Base-by-base conservation (phyloP, 2,888 invertebrate genomes). In the Pandemis corylana region DNA sequence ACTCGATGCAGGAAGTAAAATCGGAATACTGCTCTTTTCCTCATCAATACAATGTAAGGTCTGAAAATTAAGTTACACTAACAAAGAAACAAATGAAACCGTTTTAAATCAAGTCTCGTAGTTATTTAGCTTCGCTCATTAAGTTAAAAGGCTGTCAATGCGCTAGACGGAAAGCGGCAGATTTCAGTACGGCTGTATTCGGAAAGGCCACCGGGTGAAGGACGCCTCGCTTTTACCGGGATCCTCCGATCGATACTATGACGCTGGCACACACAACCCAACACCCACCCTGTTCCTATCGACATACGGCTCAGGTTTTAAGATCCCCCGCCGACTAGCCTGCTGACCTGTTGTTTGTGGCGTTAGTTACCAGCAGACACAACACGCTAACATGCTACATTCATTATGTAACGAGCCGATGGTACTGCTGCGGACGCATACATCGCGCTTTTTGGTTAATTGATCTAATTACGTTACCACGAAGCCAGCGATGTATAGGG, bases 151-250 rank as follows among this genome's bases (percentile, higher is more conserved):
- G 51, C 53, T 63, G 70, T 56, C 71, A 62, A 71, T 75, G 67
- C 41, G 66, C 36, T 49, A 61, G 69, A 64, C 67, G 68, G 64
- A 73, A 72, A 69, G 59, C 75, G 67, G 69, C 70, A 63, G 67
- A 76, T 72, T 73, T 69, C 69, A 67, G 71, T 56, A 83, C 79
- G 77, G 84, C 74, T 83, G 88, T 84, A 77, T 87, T 82, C 72
- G 76, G 84, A 86, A 93, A 93, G 93, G 93, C 88, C 92, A 92
- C 86, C 87, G 84, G 93, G 92, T 92, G 92, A 93, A 92, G 92
- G 93, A 91, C 93, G 89, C 84, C 74, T 74, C 79, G 75, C 79
- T 83, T 85, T 28, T 83, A 83, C 87, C 83, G 82, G 83, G 85
- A 78, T 82, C 82, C 74, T 76, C 63, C 88, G 92, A 92, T 93